phyloP scores from a whole-genome alignment of 2,797 vertebrate genomes.

The Poecilia velifera region DNA sequence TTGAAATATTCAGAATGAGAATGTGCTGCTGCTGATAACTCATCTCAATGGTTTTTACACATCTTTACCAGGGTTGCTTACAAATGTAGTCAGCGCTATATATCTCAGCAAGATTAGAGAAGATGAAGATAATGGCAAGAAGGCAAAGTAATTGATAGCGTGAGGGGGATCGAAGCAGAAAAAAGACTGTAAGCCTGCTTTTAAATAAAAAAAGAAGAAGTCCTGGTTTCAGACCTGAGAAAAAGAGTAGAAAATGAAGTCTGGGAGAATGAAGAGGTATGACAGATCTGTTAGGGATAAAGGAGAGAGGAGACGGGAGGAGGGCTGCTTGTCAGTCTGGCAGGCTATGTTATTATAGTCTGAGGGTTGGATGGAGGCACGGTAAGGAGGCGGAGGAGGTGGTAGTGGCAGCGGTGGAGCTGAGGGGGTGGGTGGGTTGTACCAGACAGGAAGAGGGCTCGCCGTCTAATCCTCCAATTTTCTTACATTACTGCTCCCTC shows the following conservation, averaged over 20 bases:
- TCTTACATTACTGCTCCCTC: slow-evolving; percentile 75
- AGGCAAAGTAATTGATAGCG: slow-evolving; percentile 32
- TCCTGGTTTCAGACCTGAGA: slow-evolving; percentile 39
- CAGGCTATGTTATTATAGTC: slow-evolving; percentile 73
- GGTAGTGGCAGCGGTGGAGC: slow-evolving; percentile 28
- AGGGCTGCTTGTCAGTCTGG: slow-evolving; percentile 57
- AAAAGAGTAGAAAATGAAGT: slow-evolving; percentile 35
- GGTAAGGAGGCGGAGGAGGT: slow-evolving; percentile 51
- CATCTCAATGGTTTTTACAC: background rate
- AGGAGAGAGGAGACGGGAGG: slow-evolving; percentile 14
- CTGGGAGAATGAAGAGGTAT: slow-evolving; percentile 47
- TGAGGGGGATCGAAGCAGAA: slow-evolving; percentile 28
- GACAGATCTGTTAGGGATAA: slow-evolving; percentile 69
- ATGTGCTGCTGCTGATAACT: background rate
- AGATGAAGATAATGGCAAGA: slow-evolving; percentile 24
- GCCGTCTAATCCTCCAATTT: slow-evolving; percentile 82
- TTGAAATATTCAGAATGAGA: background rate
- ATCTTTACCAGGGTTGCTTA: background rate
- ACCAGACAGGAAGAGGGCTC: slow-evolving; percentile 79
- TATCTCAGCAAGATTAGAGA: slow-evolving; percentile 18
- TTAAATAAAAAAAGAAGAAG: slow-evolving; percentile 45
- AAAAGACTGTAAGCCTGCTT: slow-evolving; percentile 49
- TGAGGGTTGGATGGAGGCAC: slow-evolving; percentile 68
- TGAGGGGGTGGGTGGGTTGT: slow-evolving; percentile 34
- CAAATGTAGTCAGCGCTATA: background rate